phyloP scores from a whole-genome alignment of 2,113 vertebrate species.

The Pseudopipra pipra region DNA sequence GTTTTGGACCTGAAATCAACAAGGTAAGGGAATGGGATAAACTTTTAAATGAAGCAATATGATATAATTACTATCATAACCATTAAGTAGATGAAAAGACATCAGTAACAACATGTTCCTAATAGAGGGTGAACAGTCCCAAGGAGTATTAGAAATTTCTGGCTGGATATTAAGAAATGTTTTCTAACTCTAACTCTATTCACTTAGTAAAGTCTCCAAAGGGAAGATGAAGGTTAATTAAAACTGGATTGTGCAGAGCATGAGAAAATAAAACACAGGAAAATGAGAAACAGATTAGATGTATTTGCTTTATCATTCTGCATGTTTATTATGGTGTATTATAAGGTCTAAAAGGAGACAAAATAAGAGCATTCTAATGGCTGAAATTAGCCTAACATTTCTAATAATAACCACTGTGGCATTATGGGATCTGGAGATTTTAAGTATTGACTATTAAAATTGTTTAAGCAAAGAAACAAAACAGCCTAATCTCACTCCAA shows the following conservation, averaged over 20 bases:
- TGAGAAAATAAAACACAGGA: constrained; percentile 24
- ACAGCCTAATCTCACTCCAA: neutral
- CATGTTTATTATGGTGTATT: neutral
- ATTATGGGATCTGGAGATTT: neutral
- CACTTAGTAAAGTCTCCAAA: constrained; percentile 16
- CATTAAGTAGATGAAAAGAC: constrained; percentile 1
- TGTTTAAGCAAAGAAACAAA: neutral
- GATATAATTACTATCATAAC: neutral
- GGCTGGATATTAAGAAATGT: constrained; percentile 34
- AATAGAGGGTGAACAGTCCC: neutral
- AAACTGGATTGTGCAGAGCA: constrained; percentile 16
- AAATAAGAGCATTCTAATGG: neutral
- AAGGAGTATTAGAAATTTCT: constrained; percentile 38
- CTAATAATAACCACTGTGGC: neutral
- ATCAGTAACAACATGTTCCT: constrained; percentile 37
- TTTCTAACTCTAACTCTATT: constrained; percentile 1
- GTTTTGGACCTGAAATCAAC: neutral
- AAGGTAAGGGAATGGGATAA: neutral
- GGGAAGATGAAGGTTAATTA: constrained; percentile 42
- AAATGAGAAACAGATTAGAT: constrained; percentile 25
- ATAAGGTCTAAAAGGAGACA: neutral
- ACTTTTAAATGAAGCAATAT: neutral
- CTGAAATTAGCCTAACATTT: neutral
- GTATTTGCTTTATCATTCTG: neutral
- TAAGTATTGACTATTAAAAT: neutral